Conservation (phyloP, 2,113 vertebrate species). For the Ammospiza caudacuta region DNA sequence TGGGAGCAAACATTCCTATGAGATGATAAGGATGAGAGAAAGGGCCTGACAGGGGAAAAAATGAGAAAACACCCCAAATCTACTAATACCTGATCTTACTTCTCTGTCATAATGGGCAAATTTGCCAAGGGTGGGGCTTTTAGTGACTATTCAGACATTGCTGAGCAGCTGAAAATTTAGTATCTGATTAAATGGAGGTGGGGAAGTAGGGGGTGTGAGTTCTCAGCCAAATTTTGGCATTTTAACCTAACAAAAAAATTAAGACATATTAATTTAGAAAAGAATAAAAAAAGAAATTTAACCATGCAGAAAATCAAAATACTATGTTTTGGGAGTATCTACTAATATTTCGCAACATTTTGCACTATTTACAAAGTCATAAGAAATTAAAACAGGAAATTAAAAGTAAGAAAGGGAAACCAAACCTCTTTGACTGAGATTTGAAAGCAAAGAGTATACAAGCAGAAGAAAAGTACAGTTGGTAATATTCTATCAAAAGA, state of each 20-base stretch:
- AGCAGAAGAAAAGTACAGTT: neutral
- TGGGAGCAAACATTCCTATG: neutral
- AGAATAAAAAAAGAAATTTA: neutral
- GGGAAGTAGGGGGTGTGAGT: fast-evolving
- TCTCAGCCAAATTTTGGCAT: neutral
- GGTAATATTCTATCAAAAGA: neutral
- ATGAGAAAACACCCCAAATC: neutral
- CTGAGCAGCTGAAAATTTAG: neutral
- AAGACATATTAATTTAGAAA: neutral
- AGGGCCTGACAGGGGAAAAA: neutral
- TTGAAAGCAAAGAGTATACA: neutral
- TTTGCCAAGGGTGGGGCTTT: neutral
- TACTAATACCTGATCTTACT: neutral
- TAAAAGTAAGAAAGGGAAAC: neutral
- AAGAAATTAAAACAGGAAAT: neutral
- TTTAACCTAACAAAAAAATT: neutral
- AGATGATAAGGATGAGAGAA: neutral
- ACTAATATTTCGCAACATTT: neutral
- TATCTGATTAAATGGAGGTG: neutral
- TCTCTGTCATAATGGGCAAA: neutral
- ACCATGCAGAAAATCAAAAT: neutral
- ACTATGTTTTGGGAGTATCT: neutral
- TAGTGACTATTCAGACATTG: neutral
- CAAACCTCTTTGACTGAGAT: neutral
- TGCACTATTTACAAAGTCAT: neutral